phyloP scores from a whole-genome alignment of 2,797 vertebrate species.

The Acanthopagrus latus region DNA sequence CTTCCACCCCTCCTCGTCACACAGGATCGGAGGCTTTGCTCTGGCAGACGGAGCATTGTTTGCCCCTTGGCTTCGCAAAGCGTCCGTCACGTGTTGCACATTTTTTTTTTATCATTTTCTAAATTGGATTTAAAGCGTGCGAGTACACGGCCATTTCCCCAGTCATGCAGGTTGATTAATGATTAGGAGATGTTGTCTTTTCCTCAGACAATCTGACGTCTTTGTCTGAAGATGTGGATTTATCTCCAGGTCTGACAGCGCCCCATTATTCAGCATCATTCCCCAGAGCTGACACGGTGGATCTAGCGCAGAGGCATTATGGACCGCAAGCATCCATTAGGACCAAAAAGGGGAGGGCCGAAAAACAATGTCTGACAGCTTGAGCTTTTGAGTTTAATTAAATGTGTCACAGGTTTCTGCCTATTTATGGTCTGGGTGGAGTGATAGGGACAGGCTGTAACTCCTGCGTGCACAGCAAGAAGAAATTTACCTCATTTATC shows the following conservation, averaged over 20 bases:
- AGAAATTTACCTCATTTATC: constrained; percentile 47
- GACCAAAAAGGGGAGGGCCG: constrained; percentile 39
- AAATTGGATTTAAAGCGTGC: constrained; percentile 34
- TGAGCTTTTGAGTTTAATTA: constrained; percentile 76
- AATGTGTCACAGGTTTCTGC: constrained; percentile 71
- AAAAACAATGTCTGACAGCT: constrained; percentile 67
- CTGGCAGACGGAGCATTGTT: constrained; percentile 40
- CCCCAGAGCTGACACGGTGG: constrained; percentile 53
- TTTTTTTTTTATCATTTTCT: constrained; percentile 23
- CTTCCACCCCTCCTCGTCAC: constrained; percentile 25
- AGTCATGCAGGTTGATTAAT: constrained; percentile 36
- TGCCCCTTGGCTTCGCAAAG: constrained; percentile 38
- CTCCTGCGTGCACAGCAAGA: constrained; percentile 47
- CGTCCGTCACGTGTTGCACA: constrained; percentile 20
- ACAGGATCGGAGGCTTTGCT: constrained; percentile 34
- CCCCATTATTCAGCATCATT: constrained; percentile 59
- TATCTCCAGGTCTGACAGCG: constrained; percentile 50
- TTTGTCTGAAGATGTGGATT: constrained; percentile 41
- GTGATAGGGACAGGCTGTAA: constrained; percentile 43
- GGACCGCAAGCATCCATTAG: constrained; percentile 77
- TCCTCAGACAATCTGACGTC: constrained; percentile 44
- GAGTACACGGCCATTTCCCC: constrained; percentile 15
- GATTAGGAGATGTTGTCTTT: constrained; percentile 20
- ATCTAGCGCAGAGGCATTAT: constrained; percentile 50
- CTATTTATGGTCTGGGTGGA: constrained; percentile 66